These are phyloP conservation scores for Bathynomus jamesi DNA, from an alignment of 1,140 invertebrate genomes.

Conservation along the genomic window DNA sequence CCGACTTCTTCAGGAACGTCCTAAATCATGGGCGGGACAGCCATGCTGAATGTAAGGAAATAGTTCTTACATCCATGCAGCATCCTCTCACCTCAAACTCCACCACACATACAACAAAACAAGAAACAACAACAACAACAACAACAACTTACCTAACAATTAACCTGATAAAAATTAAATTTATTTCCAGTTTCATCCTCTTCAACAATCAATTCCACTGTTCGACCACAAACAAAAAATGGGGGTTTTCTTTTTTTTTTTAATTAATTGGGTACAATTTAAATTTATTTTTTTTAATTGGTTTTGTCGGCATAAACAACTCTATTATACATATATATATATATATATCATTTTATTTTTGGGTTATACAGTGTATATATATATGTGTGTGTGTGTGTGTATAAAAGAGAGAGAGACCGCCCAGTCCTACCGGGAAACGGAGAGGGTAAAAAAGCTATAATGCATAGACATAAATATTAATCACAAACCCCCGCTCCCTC, in stretches of 20 bases:
- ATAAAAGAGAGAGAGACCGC: no score
- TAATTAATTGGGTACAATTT: no score
- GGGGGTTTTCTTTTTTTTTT: background rate
- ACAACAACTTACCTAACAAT: background rate
- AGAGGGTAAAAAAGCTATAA: background rate
- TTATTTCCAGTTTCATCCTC: background rate
- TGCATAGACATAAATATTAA: background rate
- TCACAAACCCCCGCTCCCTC: background rate
- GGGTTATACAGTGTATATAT: background rate
- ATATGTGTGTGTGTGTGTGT: background rate
- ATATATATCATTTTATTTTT: background rate
- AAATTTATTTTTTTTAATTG: background rate
- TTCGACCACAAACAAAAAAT: background rate
- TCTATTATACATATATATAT: background rate
- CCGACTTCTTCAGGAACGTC: no score
- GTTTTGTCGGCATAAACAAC: background rate
- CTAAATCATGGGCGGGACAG: no score
- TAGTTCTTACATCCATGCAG: no score
- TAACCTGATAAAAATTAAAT: background rate
- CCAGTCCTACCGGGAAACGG: no score
- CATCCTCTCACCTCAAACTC: no score
- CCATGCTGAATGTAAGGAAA: no score
- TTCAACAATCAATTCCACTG: background rate
- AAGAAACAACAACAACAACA: background rate
- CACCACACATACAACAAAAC: no score